These are phyloP conservation scores for Himalopsyche japonica DNA, from an alignment of 2,888 invertebrate species.

Conservation along the genomic window DNA sequence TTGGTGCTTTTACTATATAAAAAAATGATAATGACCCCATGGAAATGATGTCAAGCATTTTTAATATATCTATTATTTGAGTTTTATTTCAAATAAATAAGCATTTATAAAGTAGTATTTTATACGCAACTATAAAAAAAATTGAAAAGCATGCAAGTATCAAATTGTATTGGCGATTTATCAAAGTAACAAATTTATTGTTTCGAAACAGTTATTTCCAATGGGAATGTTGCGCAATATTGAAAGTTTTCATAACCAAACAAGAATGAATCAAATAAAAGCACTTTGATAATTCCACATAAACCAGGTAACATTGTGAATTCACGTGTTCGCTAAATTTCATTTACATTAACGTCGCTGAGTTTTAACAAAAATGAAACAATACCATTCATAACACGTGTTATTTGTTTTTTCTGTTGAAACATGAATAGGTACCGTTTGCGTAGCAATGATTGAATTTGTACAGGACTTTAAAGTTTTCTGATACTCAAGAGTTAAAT, in stretches of 20 bases:
- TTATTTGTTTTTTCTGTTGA: background rate
- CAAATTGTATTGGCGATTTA: too few species aligned
- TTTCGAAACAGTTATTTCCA: background rate
- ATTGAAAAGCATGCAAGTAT: too few species aligned
- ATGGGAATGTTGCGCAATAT: background rate
- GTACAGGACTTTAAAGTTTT: background rate
- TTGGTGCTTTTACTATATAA: too few species aligned
- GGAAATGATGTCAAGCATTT: too few species aligned
- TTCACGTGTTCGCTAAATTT: background rate
- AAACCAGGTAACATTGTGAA: background rate
- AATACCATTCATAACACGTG: background rate
- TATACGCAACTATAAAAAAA: too few species aligned
- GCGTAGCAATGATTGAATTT: background rate
- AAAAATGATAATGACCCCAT: too few species aligned
- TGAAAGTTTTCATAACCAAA: background rate
- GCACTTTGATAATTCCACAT: background rate
- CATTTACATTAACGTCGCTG: background rate
- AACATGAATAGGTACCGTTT: background rate
- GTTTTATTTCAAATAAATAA: too few species aligned
- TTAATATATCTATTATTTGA: too few species aligned
- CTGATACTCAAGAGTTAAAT: too few species aligned
- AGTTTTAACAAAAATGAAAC: background rate
- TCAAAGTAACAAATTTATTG: too few species aligned
- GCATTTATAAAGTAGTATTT: too few species aligned
- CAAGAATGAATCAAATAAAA: background rate